phyloP scores from a whole-genome alignment of 1,140 invertebrate species.

The Drosophila novamexicana region DNA sequence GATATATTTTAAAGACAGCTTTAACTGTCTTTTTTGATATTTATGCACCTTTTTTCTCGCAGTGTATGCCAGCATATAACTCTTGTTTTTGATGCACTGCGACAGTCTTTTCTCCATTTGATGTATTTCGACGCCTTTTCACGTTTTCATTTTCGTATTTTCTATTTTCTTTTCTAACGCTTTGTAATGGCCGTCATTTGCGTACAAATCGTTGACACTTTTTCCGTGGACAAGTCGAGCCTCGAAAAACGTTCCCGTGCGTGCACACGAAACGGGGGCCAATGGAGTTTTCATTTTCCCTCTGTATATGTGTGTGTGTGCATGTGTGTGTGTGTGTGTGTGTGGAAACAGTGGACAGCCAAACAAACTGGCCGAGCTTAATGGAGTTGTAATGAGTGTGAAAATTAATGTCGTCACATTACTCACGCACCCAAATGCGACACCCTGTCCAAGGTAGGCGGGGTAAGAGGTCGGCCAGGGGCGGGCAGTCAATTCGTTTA shows the following conservation, averaged over 20 bases:
- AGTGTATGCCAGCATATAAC: slow-evolving; percentile 11
- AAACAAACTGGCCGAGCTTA: slow-evolving; percentile 57
- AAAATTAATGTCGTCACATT: slow-evolving; percentile 83
- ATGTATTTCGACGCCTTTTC: slow-evolving; percentile 29
- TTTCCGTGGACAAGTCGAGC: slow-evolving; percentile 44
- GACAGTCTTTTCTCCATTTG: slow-evolving; percentile 9
- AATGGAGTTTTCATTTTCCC: slow-evolving; percentile 57
- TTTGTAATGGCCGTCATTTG: slow-evolving; percentile 68
- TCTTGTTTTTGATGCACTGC: slow-evolving; percentile 42
- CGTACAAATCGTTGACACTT: slow-evolving; percentile 71
- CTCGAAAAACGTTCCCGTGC: slow-evolving; percentile 57
- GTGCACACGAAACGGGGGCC: slow-evolving; percentile 60
- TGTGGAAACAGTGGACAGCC: slow-evolving; percentile 13
- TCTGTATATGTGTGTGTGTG: slow-evolving; percentile 3
- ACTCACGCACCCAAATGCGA: slow-evolving; percentile 73
- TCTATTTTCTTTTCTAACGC: slow-evolving; percentile 35
- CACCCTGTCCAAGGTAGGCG: not conserved
- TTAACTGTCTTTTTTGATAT: no score
- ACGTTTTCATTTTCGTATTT: slow-evolving; percentile 21
- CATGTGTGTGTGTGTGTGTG: no score
- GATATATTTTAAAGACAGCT: no score
- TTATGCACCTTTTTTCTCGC: slow-evolving; percentile 1
- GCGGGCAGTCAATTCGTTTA: slow-evolving; percentile 1
- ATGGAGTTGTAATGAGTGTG: slow-evolving; percentile 82
- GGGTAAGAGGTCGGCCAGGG: slow-evolving; percentile 4